phyloP scores from a whole-genome alignment of 2,113 vertebrate species.

The Dipodomys spectabilis region DNA sequence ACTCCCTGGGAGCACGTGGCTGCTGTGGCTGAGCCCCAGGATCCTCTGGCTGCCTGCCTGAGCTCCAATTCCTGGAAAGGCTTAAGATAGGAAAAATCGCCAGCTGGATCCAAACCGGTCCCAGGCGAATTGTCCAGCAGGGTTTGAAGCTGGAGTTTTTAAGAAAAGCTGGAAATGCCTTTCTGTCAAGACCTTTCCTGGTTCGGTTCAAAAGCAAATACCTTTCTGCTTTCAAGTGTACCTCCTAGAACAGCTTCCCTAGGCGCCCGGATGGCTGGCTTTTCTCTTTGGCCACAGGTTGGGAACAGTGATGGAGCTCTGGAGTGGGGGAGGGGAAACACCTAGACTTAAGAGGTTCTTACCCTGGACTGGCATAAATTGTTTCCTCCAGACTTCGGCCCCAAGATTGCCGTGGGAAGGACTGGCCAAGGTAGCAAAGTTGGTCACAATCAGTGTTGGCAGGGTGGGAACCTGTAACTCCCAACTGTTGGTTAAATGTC shows the following conservation, averaged over 20 bases:
- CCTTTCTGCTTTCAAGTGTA: neutral
- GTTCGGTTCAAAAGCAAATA: constrained; percentile 26
- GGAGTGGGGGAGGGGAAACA: no score
- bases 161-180: constrained; percentile 74
- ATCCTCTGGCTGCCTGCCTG: constrained; percentile 84
- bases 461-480: neutral
- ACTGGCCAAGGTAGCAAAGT: neutral
- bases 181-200: constrained; percentile 75
- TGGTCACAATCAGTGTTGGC: fast-evolving
- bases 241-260: neutral
- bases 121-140: constrained; percentile 74
- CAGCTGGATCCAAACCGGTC: constrained; percentile 82
- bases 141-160: constrained; percentile 68
- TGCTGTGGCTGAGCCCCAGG: constrained; percentile 73
- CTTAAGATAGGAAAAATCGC: constrained; percentile 85
- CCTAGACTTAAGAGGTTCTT: no score
- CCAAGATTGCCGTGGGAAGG: fast-evolving
- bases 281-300: neutral
- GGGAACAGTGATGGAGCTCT: neutral
- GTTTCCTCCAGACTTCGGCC: no score
- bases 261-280: neutral
- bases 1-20: constrained; percentile 57
- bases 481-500: neutral
- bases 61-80: constrained; percentile 88
- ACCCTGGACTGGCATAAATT: no score